Conservation (phyloP, 23 tunicate species). For the Styela plicata region DNA sequence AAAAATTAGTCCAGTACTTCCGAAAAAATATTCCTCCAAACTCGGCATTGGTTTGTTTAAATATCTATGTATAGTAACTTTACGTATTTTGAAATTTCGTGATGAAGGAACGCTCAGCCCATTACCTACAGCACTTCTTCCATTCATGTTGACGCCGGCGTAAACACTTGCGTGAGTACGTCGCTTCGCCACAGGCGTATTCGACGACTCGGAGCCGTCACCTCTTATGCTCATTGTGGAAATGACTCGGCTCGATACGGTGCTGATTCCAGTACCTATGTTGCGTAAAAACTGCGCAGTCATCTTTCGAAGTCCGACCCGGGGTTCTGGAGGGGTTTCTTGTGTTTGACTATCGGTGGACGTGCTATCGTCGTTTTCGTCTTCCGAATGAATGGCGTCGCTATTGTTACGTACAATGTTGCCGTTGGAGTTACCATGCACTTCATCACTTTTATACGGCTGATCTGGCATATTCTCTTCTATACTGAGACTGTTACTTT, state of each 20-base stretch:
- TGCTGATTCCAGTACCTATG: neutral
- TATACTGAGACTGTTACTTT: neutral
- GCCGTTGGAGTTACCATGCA: neutral
- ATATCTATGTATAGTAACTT: constrained; percentile 18
- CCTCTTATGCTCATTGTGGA: neutral
- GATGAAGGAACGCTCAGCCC: constrained; percentile 9
- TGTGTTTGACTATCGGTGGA: neutral
- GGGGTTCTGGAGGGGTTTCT: neutral
- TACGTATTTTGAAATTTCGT: constrained; percentile 6
- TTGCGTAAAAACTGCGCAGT: neutral
- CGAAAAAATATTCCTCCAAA: constrained; percentile 17
- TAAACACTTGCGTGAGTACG: neutral
- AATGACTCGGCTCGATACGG: neutral
- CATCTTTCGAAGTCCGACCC: neutral
- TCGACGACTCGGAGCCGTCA: neutral
- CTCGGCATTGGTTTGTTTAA: constrained; percentile 26
- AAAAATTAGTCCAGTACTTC: neutral
- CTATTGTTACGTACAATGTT: neutral
- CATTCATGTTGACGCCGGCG: neutral
- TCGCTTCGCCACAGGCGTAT: neutral
- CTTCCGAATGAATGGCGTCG: neutral
- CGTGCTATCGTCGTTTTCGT: neutral
- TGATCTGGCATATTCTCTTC: neutral
- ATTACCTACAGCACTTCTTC: neutral
- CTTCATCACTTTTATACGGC: neutral